phyloP scores from a whole-genome alignment of 1,140 invertebrate species.

The Ceratoteleas bidentatus region DNA sequence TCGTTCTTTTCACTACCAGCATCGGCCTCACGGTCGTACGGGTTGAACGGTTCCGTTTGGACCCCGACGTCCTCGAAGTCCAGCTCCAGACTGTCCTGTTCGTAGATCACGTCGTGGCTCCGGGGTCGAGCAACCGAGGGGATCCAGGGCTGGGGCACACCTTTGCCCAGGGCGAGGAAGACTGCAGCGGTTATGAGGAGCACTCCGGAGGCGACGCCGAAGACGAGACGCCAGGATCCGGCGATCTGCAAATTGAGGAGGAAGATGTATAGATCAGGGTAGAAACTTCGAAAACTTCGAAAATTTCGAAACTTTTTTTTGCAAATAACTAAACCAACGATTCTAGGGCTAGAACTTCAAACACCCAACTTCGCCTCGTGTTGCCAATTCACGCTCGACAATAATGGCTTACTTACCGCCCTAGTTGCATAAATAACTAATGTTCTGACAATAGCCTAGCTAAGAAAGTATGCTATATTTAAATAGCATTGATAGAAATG shows the following conservation, averaged over 20 bases:
- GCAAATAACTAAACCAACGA: no score
- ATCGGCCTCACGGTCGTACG: conserved; percentile 71
- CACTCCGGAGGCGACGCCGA: conserved; percentile 83
- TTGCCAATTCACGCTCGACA: no score
- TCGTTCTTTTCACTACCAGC: conserved; percentile 70
- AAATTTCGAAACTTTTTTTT: no score
- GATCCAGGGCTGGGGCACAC: conserved; percentile 83
- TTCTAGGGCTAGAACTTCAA: no score
- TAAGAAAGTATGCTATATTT: no score
- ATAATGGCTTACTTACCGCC: no score
- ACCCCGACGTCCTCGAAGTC: conserved; percentile 80
- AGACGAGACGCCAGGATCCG: conserved; percentile 83
- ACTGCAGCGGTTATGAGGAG: conserved; percentile 81
- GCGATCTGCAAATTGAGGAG: conserved; percentile 75
- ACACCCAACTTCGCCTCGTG: no score
- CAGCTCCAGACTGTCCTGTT: conserved; percentile 77
- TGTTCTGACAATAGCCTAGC: no score
- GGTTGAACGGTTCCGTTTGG: conserved; percentile 77
- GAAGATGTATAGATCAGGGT: no score
- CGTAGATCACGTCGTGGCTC: conserved; percentile 80
- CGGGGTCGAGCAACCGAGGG: conserved; percentile 76
- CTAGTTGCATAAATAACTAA: no score
- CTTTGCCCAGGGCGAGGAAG: conserved; percentile 83
- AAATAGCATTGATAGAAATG: no score
- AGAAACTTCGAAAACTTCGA: no score